Conservation (phyloP, 1,140 invertebrate genomes). For the Notospermus geniculatus region DNA sequence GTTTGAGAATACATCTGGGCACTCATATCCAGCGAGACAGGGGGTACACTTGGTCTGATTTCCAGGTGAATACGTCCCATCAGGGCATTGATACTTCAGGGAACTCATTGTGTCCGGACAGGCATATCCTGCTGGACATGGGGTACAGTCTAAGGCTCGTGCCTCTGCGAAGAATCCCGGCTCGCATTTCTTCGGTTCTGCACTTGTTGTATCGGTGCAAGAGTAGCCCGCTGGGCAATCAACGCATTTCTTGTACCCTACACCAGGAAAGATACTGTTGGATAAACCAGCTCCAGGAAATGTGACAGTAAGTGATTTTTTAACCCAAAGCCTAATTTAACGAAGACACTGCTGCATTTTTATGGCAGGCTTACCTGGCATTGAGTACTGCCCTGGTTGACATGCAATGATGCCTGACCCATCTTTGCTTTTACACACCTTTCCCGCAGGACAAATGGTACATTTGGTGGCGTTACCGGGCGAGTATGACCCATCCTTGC, state of each 20-base stretch:
- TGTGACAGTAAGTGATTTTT: no score
- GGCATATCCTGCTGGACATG: slow-evolving; percentile 36
- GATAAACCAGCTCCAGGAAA: no score
- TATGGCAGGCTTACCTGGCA: slow-evolving; percentile 10
- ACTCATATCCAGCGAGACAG: slow-evolving; percentile 37
- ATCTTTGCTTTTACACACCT: slow-evolving; percentile 15
- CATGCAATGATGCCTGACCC: slow-evolving; percentile 16
- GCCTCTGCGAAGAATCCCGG: slow-evolving; percentile 30
- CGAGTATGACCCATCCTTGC: slow-evolving; percentile 16
- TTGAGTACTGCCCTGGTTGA: slow-evolving; percentile 18
- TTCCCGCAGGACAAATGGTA: slow-evolving; percentile 22
- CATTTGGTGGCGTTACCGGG: slow-evolving; percentile 11
- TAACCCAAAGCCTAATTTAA: no score
- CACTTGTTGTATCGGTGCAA: slow-evolving; percentile 35
- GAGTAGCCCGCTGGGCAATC: slow-evolving; percentile 32
- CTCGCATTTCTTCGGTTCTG: slow-evolving; percentile 29
- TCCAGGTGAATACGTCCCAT: slow-evolving; percentile 38
- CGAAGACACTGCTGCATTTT: no score
- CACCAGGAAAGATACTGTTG: no score
- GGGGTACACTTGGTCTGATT: slow-evolving; percentile 32
- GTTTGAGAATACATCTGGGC: slow-evolving; percentile 19
- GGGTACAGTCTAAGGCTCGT: slow-evolving; percentile 28
- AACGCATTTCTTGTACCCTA: slow-evolving; percentile 27
- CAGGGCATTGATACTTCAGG: slow-evolving; percentile 27
- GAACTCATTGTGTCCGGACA: slow-evolving; percentile 31